Evolutionary conservation across 2,797 vertebrate species (phyloP).

Genomic region (Enteromius paludinosus): DNA sequence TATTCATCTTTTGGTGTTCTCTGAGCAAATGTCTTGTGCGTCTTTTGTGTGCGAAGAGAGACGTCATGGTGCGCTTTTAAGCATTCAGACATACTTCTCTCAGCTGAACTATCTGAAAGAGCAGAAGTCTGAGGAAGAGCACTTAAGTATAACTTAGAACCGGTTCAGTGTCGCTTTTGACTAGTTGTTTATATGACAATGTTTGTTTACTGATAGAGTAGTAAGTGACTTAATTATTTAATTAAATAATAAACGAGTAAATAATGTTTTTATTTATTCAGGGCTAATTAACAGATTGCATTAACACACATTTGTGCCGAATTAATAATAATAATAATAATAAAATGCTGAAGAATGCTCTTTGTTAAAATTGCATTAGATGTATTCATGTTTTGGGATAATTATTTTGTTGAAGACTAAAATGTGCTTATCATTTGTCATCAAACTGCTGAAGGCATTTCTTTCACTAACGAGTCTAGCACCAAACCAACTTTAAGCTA

Average conservation of each 20-base stretch:
- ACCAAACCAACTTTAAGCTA: not conserved
- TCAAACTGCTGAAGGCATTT: not conserved
- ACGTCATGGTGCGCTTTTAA: not conserved
- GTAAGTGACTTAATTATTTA: too few species aligned
- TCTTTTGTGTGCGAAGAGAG: not conserved
- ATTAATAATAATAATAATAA: not conserved
- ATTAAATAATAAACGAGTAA: not conserved
- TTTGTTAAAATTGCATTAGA: not conserved
- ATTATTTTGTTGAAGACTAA: not conserved
- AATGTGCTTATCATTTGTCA: not conserved
- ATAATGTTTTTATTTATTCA: not conserved
- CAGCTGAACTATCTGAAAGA: conserved; percentile 8
- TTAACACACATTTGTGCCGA: not conserved
- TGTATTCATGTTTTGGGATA: not conserved
- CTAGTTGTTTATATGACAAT: not conserved
- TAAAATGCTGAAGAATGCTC: not conserved
- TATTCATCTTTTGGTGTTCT: conserved; percentile 4
- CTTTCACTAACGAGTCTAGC: not conserved
- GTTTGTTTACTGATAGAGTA: not conserved
- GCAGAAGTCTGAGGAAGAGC: not conserved
- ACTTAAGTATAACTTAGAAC: not conserved
- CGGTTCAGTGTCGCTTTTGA: not conserved
- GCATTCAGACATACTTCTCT: not conserved
- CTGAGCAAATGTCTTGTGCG: not conserved
- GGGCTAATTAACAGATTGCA: not conserved